Base-by-base conservation (phyloP, 2,113 vertebrate species). In the Chloropsis hardwickii region DNA sequence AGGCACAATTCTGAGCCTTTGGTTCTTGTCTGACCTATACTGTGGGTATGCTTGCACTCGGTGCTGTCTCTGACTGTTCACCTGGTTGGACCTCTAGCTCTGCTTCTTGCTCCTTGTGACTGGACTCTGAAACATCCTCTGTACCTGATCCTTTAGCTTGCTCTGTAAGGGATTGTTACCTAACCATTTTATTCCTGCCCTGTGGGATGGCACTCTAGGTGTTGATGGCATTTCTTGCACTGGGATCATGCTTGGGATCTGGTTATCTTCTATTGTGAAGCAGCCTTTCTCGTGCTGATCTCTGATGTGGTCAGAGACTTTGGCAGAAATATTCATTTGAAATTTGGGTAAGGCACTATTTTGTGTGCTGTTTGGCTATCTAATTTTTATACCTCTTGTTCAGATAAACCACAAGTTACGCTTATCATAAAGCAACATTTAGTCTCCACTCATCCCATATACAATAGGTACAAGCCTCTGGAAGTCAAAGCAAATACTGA, bases 11-110 rank as follows among this genome's bases (percentile, higher is more conserved):
- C 58, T 60, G n/a, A 33, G 33, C 1, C 11, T 57, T 56, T 53
- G 35, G 6, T 3, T 53, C 12, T 80, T 74, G 11, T 12, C 18
- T 82, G 31, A 50, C 12, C 2, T 37, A 2, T 40, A 15, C 5
- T 45, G 25, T 54, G 18, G 10, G 1, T 1, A 3, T 57, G n/a
- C 2, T 45, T 86, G 23, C 1, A 5, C 8, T 25, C 6, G 51
- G 0, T 48, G 64, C 24, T 86, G 23, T 21, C 40, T 69, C 27
- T 67, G 47, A 65, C 7, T 48, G 2, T 11, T 79, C 10, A 62
- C n/a, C 45, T 61, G 19, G 12, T 12, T 70, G 11, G 24, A 40
- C 14, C 7, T 83, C 20, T 18, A 24, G 17, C 16, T 72, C 29
- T 62, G 14, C 28, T 22, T 66, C 14, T 23, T 62, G 14, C 23